These are phyloP conservation scores for Elachura formosa DNA, from an alignment of 2,113 vertebrate genomes.

Conservation along the genomic window DNA sequence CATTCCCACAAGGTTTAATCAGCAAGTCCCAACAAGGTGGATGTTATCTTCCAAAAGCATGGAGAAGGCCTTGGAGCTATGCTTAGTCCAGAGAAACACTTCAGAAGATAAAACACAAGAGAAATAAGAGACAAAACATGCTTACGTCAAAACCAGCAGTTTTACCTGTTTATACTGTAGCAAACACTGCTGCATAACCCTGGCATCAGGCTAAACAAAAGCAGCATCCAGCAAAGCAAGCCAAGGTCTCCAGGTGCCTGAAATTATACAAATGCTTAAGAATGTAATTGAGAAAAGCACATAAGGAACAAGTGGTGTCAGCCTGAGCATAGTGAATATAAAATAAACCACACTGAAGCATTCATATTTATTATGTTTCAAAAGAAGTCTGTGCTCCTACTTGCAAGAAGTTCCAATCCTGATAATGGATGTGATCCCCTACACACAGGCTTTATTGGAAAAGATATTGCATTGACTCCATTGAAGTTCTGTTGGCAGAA, in stretches of 20 bases:
- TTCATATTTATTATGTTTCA: not conserved
- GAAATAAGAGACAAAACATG: not conserved
- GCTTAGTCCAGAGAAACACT: not conserved
- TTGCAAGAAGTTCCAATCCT: not conserved
- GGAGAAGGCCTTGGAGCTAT: not conserved
- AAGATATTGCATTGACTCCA: not conserved
- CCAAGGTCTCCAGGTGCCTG: not conserved
- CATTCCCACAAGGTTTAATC: not conserved
- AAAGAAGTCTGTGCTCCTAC: not conserved
- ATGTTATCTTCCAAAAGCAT: slow-evolving; percentile 14
- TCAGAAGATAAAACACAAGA: not conserved
- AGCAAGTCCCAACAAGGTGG: slow-evolving; percentile 7
- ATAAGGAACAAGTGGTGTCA: not conserved
- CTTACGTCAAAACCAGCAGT: not conserved
- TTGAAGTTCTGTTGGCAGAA: not conserved
- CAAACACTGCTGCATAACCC: not conserved
- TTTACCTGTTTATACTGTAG: not conserved
- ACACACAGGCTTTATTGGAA: not conserved
- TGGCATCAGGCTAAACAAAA: not conserved
- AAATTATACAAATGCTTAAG: not conserved
- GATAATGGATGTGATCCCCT: not conserved
- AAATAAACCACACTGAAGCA: not conserved
- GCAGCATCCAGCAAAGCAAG: not conserved
- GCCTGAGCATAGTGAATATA: not conserved
- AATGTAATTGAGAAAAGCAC: not conserved